phyloP scores from a whole-genome alignment of 2,797 vertebrate species.

The Monodelphis domestica region DNA sequence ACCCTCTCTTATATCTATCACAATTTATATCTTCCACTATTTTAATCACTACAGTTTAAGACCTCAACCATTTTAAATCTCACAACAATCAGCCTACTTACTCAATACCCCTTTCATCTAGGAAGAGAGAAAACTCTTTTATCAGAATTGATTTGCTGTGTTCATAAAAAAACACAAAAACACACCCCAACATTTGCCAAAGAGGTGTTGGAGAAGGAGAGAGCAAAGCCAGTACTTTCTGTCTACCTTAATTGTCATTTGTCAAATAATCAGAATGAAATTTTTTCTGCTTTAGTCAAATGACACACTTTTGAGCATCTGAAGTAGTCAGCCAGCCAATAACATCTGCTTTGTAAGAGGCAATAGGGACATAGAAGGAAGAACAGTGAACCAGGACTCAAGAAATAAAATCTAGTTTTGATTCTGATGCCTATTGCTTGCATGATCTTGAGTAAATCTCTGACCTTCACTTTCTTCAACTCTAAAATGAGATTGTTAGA shows the following conservation, averaged over 20 bases:
- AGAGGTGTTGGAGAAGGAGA: not conserved
- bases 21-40: too few relatives aligned
- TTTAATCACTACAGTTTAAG: too few relatives aligned
- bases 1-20: too few relatives aligned
- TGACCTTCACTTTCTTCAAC: too few relatives aligned
- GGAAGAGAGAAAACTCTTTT: slow-evolving; percentile 42
- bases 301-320: slow-evolving; percentile 2
- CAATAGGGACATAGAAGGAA: slow-evolving; percentile 17
- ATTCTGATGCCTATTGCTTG: not conserved
- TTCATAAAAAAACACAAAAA: not conserved
- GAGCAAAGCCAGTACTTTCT: slow-evolving; percentile 47
- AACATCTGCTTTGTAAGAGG: not conserved
- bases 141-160: not conserved
- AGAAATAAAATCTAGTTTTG: not conserved
- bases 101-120: slow-evolving; percentile 37
- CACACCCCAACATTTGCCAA: slow-evolving; percentile 22
- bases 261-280: slow-evolving; percentile 38
- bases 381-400: too few relatives aligned
- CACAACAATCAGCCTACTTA: slow-evolving; percentile 47
- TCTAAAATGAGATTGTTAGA: too few relatives aligned
- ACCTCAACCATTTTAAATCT: too few relatives aligned
- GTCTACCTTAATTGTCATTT: slow-evolving; percentile 18
- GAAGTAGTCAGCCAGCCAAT: not conserved
- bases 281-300: slow-evolving; percentile 11
- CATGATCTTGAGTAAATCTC: too few relatives aligned